Percentiles rank a stretch among this genome's conserved stretches.
Evolutionary conservation across 1,140 invertebrate genomes (phyloP).

Genomic region (Caenorhabditis inopinata): DNA sequence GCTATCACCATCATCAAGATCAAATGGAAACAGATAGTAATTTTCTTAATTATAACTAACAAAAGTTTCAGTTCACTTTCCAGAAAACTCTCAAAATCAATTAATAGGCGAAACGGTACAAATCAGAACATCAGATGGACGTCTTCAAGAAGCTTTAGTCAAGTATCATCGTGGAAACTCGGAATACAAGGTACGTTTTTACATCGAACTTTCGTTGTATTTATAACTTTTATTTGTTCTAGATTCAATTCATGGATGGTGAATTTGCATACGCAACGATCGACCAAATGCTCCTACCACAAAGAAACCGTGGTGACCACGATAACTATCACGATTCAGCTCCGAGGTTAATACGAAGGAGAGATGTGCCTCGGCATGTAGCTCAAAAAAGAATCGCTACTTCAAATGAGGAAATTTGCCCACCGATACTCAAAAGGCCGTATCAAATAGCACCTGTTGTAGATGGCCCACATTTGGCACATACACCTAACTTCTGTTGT

Average conservation of each 20-base stretch:
- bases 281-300: constrained; percentile 29
- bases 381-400: background rate
- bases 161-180: background rate
- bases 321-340: background rate
- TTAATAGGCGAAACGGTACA: constrained; percentile 36
- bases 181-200: background rate
- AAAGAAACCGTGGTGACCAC: background rate
- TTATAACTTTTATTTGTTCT: background rate
- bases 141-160: background rate
- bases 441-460: background rate
- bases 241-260: constrained; percentile 41
- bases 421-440: background rate
- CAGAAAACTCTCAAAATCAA: background rate
- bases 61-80: background rate
- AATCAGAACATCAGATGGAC: constrained; percentile 5
- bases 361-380: background rate
- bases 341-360: background rate
- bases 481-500: constrained; percentile 45
- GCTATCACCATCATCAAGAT: background rate
- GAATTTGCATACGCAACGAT: constrained; percentile 40
- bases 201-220: background rate
- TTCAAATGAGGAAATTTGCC: background rate
- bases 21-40: background rate
- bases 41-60: background rate
- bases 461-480: background rate